These are phyloP conservation scores for Drosophila erecta DNA, from an alignment of 1,140 invertebrate species.

Conservation along the genomic window DNA sequence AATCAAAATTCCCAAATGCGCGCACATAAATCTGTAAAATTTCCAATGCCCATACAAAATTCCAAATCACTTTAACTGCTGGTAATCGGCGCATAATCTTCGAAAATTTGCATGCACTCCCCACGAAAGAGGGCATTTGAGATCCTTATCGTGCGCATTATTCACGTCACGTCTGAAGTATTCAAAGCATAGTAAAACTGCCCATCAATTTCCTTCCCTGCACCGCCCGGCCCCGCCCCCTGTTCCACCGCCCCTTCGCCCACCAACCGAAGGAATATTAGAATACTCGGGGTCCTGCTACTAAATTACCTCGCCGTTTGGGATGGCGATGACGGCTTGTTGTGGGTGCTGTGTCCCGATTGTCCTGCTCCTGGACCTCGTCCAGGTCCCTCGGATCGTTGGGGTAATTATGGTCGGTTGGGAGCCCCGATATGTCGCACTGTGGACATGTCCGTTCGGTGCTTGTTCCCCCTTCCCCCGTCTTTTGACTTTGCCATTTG, in stretches of 20 bases:
- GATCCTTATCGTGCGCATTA: slow-evolving; percentile 82
- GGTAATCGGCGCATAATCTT: slow-evolving; percentile 83
- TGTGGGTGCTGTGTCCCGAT: slow-evolving; percentile 73
- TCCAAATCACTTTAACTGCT: slow-evolving; percentile 77
- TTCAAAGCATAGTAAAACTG: slow-evolving; percentile 66
- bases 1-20: slow-evolving; percentile 16
- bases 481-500: slow-evolving; percentile 51
- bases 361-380: slow-evolving; percentile 37
- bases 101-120: slow-evolving; percentile 80
- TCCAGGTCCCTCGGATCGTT: slow-evolving; percentile 42
- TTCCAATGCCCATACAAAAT: slow-evolving; percentile 28
- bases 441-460: slow-evolving; percentile 40
- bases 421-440: slow-evolving; percentile 66
- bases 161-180: slow-evolving; percentile 83
- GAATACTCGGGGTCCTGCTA: slow-evolving; percentile 65
- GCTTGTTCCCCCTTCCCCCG: slow-evolving; percentile 11
- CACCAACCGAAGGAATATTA: slow-evolving; percentile 45
- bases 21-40: slow-evolving; percentile 46
- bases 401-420: slow-evolving; percentile 68
- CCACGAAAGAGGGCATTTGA: slow-evolving; percentile 63
- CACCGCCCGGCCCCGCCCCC: slow-evolving; percentile 16
- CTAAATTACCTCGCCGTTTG: slow-evolving; percentile 63
- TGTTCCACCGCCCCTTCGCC: not conserved
- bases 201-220: slow-evolving; percentile 66
- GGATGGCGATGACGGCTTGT: slow-evolving; percentile 66